phyloP scores from a whole-genome alignment of 2,888 invertebrate genomes.

The Lottia gigantea region DNA sequence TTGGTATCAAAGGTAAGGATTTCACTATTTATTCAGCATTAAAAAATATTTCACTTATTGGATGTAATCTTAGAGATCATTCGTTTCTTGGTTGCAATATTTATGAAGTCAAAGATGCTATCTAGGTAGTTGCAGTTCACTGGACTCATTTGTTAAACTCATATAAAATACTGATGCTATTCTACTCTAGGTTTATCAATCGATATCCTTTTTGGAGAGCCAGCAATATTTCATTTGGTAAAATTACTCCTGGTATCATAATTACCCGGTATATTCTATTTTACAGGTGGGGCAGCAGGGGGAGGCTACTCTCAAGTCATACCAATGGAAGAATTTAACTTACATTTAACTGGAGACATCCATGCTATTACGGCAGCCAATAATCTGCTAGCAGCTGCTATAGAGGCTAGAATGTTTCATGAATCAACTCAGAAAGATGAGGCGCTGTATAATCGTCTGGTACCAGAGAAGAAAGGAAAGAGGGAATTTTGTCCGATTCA shows the following conservation, averaged over 20 bases:
- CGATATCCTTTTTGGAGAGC: too few species aligned
- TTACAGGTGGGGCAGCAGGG: constrained; percentile 92
- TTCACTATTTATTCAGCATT: background rate
- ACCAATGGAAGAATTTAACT: constrained; percentile 99
- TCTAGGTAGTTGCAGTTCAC: too few species aligned
- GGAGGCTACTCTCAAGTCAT: constrained; percentile 97
- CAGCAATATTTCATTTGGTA: too few species aligned
- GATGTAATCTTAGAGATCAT: background rate
- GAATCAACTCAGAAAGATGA: constrained; percentile 90
- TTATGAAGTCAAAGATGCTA: too few species aligned
- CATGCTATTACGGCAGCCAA: constrained; percentile 99
- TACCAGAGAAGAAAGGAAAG: constrained; percentile 83
- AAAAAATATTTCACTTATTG: background rate
- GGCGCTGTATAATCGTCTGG: constrained; percentile 86
- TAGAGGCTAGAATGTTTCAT: constrained; percentile 97
- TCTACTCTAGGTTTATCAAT: too few species aligned
- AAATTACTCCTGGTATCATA: too few species aligned
- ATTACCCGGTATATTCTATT: too few species aligned
- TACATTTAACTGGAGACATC: constrained; percentile 96
- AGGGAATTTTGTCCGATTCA: constrained; percentile 90
- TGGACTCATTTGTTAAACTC: too few species aligned
- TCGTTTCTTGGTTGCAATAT: too few species aligned
- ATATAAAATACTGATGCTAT: too few species aligned
- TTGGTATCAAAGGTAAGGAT: constrained; percentile 87
- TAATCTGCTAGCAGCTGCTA: constrained; percentile 95